phyloP scores from a whole-genome alignment of 2,888 invertebrate species.

The Euplexia lucipara region DNA sequence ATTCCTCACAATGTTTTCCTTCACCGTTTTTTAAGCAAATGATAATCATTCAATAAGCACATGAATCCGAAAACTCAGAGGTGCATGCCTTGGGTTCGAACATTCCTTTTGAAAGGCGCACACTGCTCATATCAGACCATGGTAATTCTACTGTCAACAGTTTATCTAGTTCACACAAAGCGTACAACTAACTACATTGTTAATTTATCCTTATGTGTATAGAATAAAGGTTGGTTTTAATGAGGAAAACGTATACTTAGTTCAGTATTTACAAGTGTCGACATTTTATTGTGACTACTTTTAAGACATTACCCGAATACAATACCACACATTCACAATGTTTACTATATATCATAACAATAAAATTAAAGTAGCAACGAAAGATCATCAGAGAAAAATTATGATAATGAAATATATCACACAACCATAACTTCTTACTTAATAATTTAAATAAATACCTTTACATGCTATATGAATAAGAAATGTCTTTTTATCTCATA shows the following conservation, averaged over 20 bases:
- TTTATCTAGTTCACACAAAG: conserved; percentile 44
- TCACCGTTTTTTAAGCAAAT: too few species aligned
- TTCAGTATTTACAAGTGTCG: conserved; percentile 41
- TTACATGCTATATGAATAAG: conserved; percentile 20
- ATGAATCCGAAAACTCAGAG: too few species aligned
- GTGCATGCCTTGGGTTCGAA: too few species aligned
- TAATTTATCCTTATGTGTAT: conserved; percentile 9
- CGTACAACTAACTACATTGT: conserved; percentile 4
- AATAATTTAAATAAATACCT: conserved; percentile 54
- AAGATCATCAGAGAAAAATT: conserved; percentile 35
- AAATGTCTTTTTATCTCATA: conserved; percentile 52
- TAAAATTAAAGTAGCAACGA: conserved; percentile 15
- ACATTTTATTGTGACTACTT: conserved; percentile 26
- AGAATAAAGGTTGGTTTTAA: neutral
- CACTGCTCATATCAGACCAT: conserved; percentile 32
- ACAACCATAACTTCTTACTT: conserved; percentile 45
- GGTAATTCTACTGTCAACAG: conserved; percentile 52
- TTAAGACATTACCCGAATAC: conserved; percentile 13
- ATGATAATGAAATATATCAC: conserved; percentile 44
- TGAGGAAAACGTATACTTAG: conserved; percentile 7
- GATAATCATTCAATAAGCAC: too few species aligned
- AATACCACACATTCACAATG: conserved; percentile 16
- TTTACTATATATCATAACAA: conserved; percentile 21
- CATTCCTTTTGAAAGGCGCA: too few species aligned
- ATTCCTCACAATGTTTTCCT: too few species aligned